These are phyloP conservation scores for Channa argus DNA, from an alignment of 2,113 vertebrate species.

Conservation along the genomic window DNA sequence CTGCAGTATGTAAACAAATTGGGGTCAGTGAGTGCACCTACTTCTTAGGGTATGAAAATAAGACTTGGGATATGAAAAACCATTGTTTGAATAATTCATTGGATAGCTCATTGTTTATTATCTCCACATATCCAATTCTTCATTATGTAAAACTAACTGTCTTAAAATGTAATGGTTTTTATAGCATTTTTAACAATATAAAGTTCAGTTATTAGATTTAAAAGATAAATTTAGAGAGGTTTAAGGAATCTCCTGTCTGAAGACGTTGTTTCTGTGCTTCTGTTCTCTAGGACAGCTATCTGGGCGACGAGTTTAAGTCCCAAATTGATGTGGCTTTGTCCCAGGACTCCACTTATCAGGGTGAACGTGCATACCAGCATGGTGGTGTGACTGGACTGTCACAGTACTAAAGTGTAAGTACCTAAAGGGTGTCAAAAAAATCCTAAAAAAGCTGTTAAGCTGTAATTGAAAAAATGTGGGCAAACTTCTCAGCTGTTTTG, in stretches of 20 bases:
- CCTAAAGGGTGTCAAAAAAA: neutral
- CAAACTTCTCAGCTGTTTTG: neutral
- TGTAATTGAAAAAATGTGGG: too few species aligned
- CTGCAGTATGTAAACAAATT: too few species aligned
- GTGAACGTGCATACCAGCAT: constrained; percentile 98
- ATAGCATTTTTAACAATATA: too few species aligned
- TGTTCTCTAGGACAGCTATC: constrained; percentile 93
- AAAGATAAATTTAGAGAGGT: neutral
- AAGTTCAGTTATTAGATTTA: neutral
- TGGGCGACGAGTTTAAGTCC: constrained; percentile 99
- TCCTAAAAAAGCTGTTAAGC: too few species aligned
- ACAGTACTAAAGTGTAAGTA: constrained; percentile 98
- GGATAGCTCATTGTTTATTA: too few species aligned
- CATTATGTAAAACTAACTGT: too few species aligned
- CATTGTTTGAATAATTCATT: too few species aligned
- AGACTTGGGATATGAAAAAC: too few species aligned
- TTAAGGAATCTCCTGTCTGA: neutral
- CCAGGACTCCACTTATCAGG: constrained; percentile 99
- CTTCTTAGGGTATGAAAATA: too few species aligned
- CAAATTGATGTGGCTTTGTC: constrained; percentile 99
- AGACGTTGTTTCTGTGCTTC: constrained; percentile 1
- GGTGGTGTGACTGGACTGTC: constrained; percentile 98
- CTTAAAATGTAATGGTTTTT: too few species aligned
- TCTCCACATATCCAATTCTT: too few species aligned
- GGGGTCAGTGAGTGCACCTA: too few species aligned